Evolutionary conservation across 2,888 invertebrate species (phyloP).

Genomic region (Charanyca ferruginea): DNA sequence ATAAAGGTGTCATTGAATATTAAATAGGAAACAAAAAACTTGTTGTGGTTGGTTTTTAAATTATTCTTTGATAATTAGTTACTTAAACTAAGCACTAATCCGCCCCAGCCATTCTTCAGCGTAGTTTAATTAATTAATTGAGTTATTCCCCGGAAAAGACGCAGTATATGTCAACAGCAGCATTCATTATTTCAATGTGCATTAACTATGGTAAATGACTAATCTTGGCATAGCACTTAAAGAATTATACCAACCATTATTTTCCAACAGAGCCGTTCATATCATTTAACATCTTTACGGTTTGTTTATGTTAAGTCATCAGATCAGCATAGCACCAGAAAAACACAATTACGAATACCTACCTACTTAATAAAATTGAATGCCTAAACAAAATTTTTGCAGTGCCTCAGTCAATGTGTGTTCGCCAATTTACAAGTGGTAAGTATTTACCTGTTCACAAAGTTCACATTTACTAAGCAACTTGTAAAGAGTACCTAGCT

Average conservation of each 20-base stretch:
- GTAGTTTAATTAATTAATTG: background rate
- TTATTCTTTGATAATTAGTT: conserved; percentile 10
- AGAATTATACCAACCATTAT: background rate
- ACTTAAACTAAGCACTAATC: background rate
- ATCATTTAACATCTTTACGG: background rate
- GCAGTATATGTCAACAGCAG: background rate
- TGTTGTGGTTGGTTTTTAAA: background rate
- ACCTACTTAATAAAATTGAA: background rate
- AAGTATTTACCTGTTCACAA: too few relatives aligned
- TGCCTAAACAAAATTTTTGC: conserved; percentile 67
- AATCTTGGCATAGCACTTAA: background rate
- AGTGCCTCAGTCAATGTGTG: conserved; percentile 89
- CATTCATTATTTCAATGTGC: background rate
- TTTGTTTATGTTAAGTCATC: background rate
- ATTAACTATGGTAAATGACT: background rate
- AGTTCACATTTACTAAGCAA: background rate
- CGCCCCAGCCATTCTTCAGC: background rate
- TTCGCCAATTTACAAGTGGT: conserved; percentile 89
- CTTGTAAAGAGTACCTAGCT: too few relatives aligned
- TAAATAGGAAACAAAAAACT: conserved; percentile 16
- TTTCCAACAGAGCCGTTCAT: background rate
- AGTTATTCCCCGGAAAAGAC: conserved; percentile 4
- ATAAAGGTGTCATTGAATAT: conserved; percentile 27
- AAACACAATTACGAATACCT: conserved; percentile 10
- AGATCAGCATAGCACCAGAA: background rate